A percentile compares a stretch with the other conserved stretches of the same genome.
Conservation (phyloP, 2,113 vertebrate genomes). For the Dasyornis broadbenti region DNA sequence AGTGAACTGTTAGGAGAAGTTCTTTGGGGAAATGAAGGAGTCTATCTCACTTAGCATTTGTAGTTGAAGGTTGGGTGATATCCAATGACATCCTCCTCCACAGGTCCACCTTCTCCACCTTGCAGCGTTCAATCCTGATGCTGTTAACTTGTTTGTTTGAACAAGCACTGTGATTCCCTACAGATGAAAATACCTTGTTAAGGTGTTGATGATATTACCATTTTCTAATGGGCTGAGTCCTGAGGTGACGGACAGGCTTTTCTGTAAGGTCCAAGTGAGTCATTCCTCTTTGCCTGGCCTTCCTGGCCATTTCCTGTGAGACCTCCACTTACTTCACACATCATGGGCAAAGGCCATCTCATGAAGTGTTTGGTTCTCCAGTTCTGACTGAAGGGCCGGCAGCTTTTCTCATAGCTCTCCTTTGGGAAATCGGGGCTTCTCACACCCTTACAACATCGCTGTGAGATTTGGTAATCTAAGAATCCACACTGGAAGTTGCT, state of each 20-base stretch:
- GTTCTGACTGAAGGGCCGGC: not conserved
- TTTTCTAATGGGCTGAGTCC: not conserved
- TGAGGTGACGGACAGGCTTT: not conserved
- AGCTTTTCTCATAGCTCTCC: not conserved
- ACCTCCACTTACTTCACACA: accelerated
- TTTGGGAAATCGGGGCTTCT: not conserved
- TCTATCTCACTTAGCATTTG: not conserved
- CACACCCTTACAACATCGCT: not conserved
- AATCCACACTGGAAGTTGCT: not conserved
- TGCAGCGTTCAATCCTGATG: accelerated
- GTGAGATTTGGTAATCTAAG: not conserved
- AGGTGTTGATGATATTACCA: not conserved
- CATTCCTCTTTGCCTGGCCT: not conserved
- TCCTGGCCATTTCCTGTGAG: not conserved
- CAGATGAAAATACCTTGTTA: not conserved
- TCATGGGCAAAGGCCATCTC: accelerated
- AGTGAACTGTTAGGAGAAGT: not conserved
- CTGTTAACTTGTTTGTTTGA: not conserved
- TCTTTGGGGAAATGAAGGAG: not conserved
- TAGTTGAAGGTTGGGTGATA: not conserved
- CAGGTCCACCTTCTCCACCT: not conserved
- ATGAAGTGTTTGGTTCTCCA: not conserved
- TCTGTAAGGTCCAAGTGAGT: accelerated
- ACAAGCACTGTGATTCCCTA: not conserved
- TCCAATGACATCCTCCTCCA: not conserved